Evolutionary conservation across 2,797 vertebrate species (phyloP), one percentile per base, ranked within the genome.

Genomic region (Lepidocolaptes lacrymiger): DNA sequence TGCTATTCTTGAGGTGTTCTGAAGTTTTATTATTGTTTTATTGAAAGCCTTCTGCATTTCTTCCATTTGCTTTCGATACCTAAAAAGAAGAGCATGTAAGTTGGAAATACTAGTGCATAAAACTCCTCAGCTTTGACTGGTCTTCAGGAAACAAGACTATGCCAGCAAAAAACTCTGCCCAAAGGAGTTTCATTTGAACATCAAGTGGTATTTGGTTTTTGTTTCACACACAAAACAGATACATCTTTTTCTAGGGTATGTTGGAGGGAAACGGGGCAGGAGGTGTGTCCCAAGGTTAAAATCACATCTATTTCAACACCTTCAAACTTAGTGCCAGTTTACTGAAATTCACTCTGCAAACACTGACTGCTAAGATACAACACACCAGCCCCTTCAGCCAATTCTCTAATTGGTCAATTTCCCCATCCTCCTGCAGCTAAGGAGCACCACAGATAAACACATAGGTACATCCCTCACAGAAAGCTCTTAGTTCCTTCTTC

Each of bases 1-100:
- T 64, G 99, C 99, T 30, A 99, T 99, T 97, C 98, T 98, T 89
- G 99, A 99, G 62, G 99, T 99, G 98, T 99, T 99, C 97, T 99
- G 99, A 96, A 99, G 98, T 92, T 99, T 99, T 96, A 99, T 98
- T 97, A 99, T 99, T 91, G 99, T 99, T 97, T 99, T 99, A 96
- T 99, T 99, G 94, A 99, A 99, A 23, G 99, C 99, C 96, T 98
- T 98, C 96, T 99, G 99, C 99, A 99, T 99, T 98, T 99, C 99
- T 95, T 99, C 99, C 99, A 99, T 99, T 98, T 99, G 99, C 96
- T 99, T 99, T 74, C 99, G 99, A 87, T 99, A 99, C 94, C 99
- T 99, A 67, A 68, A 96, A 96, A 69, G 58, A 39, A 88, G n/a
- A 88, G 27, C 4, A 6, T 12, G 56, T 49, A 54, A 26, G 19